Conservation (phyloP, 2,113 vertebrate species). For the Labeo rohita region DNA sequence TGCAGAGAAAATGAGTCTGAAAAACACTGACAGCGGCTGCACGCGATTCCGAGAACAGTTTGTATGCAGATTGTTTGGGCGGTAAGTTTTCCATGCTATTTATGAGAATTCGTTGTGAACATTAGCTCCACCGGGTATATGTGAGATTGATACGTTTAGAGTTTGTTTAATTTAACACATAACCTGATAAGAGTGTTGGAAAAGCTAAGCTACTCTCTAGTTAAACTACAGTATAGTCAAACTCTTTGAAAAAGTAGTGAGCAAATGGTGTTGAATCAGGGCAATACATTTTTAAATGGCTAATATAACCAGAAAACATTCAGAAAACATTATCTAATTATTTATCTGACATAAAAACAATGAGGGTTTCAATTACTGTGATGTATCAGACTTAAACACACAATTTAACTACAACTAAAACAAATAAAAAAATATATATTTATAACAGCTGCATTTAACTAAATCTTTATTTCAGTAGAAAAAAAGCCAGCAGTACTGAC, state of each 20-base stretch:
- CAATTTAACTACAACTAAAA: neutral
- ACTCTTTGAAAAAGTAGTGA: neutral
- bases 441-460: neutral
- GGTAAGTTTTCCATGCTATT: neutral
- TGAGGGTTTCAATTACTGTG: neutral
- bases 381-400: neutral
- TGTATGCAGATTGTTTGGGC: neutral
- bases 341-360: neutral
- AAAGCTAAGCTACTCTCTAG: neutral
- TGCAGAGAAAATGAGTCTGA: conserved; percentile 20
- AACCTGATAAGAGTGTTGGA: neutral
- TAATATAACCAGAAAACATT: no score
- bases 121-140: neutral
- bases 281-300: neutral
- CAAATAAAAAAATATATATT: neutral
- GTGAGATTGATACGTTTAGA: neutral
- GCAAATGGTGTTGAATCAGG: neutral
- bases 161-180: neutral
- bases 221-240: neutral
- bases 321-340: neutral
- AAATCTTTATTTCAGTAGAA: neutral
- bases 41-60: neutral
- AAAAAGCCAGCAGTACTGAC: neutral
- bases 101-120: neutral
- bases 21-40: neutral